Evolutionary conservation across 2,113 vertebrate genomes (phyloP).

Genomic region (Salvelinus alpinus): DNA sequence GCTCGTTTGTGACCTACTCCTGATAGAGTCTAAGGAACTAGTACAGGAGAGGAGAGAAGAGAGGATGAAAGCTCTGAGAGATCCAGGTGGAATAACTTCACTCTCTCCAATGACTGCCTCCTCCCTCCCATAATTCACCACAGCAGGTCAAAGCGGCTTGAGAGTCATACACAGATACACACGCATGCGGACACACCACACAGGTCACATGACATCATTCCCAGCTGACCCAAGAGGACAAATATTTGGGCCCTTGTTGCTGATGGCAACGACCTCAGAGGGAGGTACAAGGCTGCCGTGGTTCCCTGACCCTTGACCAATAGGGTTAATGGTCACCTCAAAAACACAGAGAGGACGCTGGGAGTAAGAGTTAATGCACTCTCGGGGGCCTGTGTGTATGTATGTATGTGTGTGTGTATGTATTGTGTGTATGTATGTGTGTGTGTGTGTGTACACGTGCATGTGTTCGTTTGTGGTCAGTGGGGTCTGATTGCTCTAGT

Average conservation of each 20-base stretch:
- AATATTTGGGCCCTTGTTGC: background rate
- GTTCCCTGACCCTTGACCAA: background rate
- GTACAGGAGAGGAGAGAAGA: too few relatives aligned
- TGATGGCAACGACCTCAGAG: background rate
- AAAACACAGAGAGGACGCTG: slow-evolving; percentile 40
- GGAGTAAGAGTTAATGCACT: slow-evolving; percentile 49
- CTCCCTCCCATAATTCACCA: slow-evolving; percentile 52
- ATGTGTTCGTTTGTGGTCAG: slow-evolving; percentile 15
- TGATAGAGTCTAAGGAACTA: slow-evolving; percentile 3
- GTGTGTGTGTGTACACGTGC: slow-evolving; percentile 27
- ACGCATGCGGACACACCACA: background rate
- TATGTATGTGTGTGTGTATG: background rate
- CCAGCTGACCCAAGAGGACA: background rate
- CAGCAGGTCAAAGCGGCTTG: slow-evolving; percentile 5
- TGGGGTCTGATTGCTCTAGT: slow-evolving; percentile 16
- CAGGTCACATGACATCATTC: background rate
- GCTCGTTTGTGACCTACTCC: background rate
- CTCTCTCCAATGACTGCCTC: slow-evolving; percentile 27
- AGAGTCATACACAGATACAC: slow-evolving; percentile 5
- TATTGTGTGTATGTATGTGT: slow-evolving; percentile 7
- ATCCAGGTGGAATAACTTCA: slow-evolving; percentile 36
- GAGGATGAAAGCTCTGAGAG: slow-evolving; percentile 5
- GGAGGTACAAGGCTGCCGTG: background rate
- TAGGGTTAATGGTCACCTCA: slow-evolving; percentile 21
- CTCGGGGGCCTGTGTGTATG: slow-evolving; percentile 21